phyloP scores from a whole-genome alignment of 1,140 invertebrate species.

The Acromyrmex heyeri region DNA sequence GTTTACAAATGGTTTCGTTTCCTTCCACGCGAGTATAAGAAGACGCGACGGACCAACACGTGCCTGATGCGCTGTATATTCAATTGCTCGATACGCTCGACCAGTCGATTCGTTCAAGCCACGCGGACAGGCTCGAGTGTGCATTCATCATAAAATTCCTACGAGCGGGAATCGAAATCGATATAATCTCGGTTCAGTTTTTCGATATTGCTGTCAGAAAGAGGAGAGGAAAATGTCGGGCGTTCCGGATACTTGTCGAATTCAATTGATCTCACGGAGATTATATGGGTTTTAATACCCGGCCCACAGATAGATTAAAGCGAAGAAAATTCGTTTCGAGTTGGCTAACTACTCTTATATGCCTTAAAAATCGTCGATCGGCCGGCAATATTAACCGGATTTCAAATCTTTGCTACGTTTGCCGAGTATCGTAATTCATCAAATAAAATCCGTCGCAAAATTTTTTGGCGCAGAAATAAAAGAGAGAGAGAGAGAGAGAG shows the following conservation, averaged over 20 bases:
- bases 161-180: conserved; percentile 27
- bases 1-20: conserved; percentile 47
- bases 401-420: conserved; percentile 47
- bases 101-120: conserved; percentile 28
- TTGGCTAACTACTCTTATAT: conserved; percentile 61
- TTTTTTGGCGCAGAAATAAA: neutral
- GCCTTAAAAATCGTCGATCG: conserved; percentile 51
- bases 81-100: conserved; percentile 44
- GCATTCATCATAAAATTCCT: conserved; percentile 45
- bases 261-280: neutral
- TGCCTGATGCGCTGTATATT: conserved; percentile 71
- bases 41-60: conserved; percentile 75
- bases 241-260: neutral
- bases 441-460: conserved; percentile 64
- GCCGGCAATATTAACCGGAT: conserved; percentile 35
- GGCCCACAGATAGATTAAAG: neutral
- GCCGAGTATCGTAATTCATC: conserved; percentile 70
- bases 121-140: conserved; percentile 46
- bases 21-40: conserved; percentile 38
- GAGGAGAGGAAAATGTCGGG: neutral
- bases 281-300: conserved; percentile 40
- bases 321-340: conserved; percentile 57
- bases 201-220: neutral
- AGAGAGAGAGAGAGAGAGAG: neutral
- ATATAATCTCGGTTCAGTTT: conserved; percentile 19